Evolutionary conservation across 37 sponge, comb jelly and placozoan species (phyloP).

Genomic region (Spongilla lacustris): DNA sequence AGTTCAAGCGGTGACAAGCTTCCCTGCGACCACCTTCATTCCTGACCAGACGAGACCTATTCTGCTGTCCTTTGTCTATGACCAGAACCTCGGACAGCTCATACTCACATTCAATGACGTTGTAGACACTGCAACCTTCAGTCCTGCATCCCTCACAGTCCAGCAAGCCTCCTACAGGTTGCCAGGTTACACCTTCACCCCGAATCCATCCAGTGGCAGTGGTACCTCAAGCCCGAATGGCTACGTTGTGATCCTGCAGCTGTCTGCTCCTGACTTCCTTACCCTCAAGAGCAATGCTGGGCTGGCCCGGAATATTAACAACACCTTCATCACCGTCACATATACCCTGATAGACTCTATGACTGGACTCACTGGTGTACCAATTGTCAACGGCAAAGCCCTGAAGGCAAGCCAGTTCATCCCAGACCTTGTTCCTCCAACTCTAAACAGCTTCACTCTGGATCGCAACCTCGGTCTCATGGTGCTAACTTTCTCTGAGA

Average conservation of each 20-base stretch:
- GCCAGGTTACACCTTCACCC: slow-evolving; percentile 59
- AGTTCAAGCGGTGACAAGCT: slow-evolving; percentile 9
- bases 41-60: slow-evolving; percentile 78
- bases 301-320: slow-evolving; percentile 59
- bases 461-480: slow-evolving; percentile 72
- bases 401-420: slow-evolving; percentile 52
- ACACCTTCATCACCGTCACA: slow-evolving; percentile 82
- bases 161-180: slow-evolving; percentile 59
- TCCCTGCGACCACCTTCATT: slow-evolving; percentile 38
- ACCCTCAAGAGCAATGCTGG: slow-evolving; percentile 79
- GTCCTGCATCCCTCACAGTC: slow-evolving; percentile 82
- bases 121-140: slow-evolving; percentile 62
- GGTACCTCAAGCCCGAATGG: slow-evolving; percentile 80
- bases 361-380: slow-evolving; percentile 75
- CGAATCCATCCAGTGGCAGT: slow-evolving; percentile 43
- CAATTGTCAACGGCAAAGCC: slow-evolving; percentile 88
- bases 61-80: slow-evolving; percentile 70
- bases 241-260: slow-evolving; percentile 69
- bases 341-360: slow-evolving; percentile 87
- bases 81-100: slow-evolving; percentile 73
- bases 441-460: slow-evolving; percentile 70
- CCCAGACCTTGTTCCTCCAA: slow-evolving; percentile 75
- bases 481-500: slow-evolving; percentile 81
- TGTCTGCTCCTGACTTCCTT: slow-evolving; percentile 84
- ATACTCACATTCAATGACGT: slow-evolving; percentile 91